Percentiles rank a stretch among this genome's conserved stretches.
Evolutionary conservation across 2,888 invertebrate species (phyloP).

Genomic region (Hypercompe scribonia): DNA sequence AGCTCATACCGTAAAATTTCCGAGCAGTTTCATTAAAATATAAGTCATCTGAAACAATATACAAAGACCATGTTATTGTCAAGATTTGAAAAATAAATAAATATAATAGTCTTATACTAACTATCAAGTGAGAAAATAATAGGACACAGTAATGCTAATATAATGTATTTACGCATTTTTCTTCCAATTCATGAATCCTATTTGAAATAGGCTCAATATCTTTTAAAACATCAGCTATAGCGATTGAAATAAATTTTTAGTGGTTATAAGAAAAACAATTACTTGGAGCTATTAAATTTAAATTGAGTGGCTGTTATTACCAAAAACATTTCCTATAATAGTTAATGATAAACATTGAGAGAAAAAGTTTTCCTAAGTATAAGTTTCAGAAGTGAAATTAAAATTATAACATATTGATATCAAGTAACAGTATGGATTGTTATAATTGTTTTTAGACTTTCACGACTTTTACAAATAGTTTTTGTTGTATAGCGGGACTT

Average conservation of each 20-base stretch:
- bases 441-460: too few relatives aligned
- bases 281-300: slow-evolving; percentile 3
- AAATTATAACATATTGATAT: neutral
- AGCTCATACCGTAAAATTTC: slow-evolving; percentile 73
- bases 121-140: slow-evolving; percentile 40
- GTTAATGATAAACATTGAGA: neutral
- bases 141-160: slow-evolving; percentile 41
- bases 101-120: slow-evolving; percentile 30
- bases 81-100: neutral
- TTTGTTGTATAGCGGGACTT: too few relatives aligned
- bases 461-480: too few relatives aligned
- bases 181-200: slow-evolving; percentile 14
- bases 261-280: neutral
- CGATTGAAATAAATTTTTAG: neutral
- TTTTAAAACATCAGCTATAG: neutral
- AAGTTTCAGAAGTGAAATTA: neutral
- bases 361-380: neutral
- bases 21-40: slow-evolving; percentile 40
- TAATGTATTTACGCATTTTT: slow-evolving; percentile 45
- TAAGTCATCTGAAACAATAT: slow-evolving; percentile 49
- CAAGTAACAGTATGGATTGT: neutral
- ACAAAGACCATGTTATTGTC: neutral
- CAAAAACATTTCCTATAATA: slow-evolving; percentile 1
- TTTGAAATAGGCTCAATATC: neutral
- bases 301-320: slow-evolving; percentile 9